A percentile compares a stretch with the other conserved stretches of the same genome.
phyloP scores from a whole-genome alignment of 2,888 invertebrate genomes.

The Cantharis rustica region DNA sequence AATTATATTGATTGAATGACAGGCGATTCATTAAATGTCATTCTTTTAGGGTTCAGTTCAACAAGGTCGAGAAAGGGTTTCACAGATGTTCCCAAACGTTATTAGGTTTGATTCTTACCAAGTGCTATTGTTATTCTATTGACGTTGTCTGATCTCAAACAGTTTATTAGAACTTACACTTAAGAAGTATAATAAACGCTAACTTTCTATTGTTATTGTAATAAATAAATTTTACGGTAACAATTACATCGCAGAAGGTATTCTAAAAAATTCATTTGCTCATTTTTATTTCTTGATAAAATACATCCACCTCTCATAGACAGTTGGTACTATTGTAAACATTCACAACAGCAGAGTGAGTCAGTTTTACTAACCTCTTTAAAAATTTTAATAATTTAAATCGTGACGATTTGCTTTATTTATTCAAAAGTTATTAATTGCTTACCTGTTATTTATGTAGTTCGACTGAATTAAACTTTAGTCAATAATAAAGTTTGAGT shows the following conservation, averaged over 20 bases:
- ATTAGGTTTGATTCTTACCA: slow-evolving; percentile 32
- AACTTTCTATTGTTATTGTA: background rate
- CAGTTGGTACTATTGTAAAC: background rate
- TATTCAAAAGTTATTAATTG: background rate
- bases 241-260: background rate
- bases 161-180: background rate
- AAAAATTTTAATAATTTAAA: too few relatives aligned
- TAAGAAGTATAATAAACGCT: background rate
- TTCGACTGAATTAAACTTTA: background rate
- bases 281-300: background rate
- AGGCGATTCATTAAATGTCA: slow-evolving; percentile 58
- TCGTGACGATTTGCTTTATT: background rate
- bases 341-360: too few relatives aligned
- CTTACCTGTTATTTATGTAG: background rate
- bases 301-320: background rate
- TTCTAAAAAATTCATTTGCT: background rate
- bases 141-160: slow-evolving; percentile 11
- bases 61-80: slow-evolving; percentile 44
- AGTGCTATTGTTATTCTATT: slow-evolving; percentile 26
- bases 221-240: background rate
- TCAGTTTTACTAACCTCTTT: too few relatives aligned
- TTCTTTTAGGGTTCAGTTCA: slow-evolving; percentile 43
- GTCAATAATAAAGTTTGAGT: slow-evolving; percentile 25
- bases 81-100: slow-evolving; percentile 44
- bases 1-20: slow-evolving; percentile 60